These are phyloP conservation scores for Xylocopa sonorina DNA, from an alignment of 1,140 invertebrate genomes.

Conservation along the genomic window DNA sequence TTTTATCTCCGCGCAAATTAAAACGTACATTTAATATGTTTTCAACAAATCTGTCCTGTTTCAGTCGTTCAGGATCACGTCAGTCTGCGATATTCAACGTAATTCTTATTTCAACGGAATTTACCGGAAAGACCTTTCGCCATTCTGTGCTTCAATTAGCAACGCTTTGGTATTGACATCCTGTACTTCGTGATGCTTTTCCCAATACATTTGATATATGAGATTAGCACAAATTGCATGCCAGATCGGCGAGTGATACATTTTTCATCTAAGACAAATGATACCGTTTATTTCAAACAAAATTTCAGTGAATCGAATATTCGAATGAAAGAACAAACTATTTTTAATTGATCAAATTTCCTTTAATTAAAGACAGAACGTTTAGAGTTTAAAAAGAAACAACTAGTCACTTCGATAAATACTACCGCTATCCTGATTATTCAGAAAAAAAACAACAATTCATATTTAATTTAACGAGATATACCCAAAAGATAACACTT, in stretches of 20 bases:
- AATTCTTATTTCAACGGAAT: background rate
- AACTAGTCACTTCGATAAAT: no score
- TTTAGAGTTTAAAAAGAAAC: no score
- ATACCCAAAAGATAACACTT: no score
- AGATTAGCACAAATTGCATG: constrained; percentile 10
- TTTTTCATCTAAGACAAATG: constrained; percentile 18
- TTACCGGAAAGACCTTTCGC: background rate
- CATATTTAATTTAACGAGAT: no score
- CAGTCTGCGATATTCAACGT: background rate
- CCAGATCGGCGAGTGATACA: background rate
- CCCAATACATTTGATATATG: constrained; percentile 22
- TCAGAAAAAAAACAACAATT: no score
- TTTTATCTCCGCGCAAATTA: no score
- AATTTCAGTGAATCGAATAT: background rate
- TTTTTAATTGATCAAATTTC: background rate
- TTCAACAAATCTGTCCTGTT: background rate
- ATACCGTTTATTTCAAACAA: no score
- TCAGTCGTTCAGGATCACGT: background rate
- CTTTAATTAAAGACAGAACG: background rate
- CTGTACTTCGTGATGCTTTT: constrained; percentile 15
- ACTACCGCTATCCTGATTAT: no score
- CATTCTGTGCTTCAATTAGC: constrained; percentile 1
- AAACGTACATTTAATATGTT: background rate
- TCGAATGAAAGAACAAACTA: background rate
- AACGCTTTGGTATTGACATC: constrained; percentile 16